Evolutionary conservation across 2,888 invertebrate genomes (phyloP).

Genomic region (Netelia inedita): DNA sequence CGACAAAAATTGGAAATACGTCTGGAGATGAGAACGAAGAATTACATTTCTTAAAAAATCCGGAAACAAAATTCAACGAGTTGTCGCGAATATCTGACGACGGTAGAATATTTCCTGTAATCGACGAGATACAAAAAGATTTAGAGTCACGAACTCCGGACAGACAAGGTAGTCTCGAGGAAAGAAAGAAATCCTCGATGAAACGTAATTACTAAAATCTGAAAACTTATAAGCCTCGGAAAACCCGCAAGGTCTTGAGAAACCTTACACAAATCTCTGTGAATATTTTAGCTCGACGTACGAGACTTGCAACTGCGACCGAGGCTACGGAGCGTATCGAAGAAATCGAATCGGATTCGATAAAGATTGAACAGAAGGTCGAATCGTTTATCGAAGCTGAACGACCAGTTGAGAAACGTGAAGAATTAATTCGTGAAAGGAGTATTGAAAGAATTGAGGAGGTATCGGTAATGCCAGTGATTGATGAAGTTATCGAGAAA

Average conservation of each 20-base stretch:
- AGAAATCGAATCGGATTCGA: conserved; percentile 18
- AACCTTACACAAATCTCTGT: not conserved
- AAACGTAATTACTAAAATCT: conserved; percentile 33
- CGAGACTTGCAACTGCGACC: not conserved
- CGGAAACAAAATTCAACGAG: not conserved
- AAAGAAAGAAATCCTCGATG: conserved; percentile 32
- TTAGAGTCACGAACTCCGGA: not conserved
- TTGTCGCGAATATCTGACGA: conserved; percentile 7
- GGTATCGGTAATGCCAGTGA: not conserved
- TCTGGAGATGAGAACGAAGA: not conserved
- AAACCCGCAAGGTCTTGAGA: not conserved
- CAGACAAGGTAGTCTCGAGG: conserved; percentile 16
- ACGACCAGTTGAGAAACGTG: not conserved
- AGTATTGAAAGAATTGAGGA: not conserved
- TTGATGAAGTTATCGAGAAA: not conserved
- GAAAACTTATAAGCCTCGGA: conserved; percentile 1
- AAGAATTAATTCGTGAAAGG: not conserved
- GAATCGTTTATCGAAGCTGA: not conserved
- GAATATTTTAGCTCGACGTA: conserved; percentile 31
- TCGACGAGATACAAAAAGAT: not conserved
- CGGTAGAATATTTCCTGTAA: not conserved
- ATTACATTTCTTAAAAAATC: not conserved
- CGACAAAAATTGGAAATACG: not conserved
- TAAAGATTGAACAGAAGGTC: conserved; percentile 15
- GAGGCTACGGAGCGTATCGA: conserved; percentile 18